Percentiles rank a stretch among this genome's conserved stretches.
Conservation (phyloP, 2,113 vertebrate species). For the Periophthalmus modestus region DNA sequence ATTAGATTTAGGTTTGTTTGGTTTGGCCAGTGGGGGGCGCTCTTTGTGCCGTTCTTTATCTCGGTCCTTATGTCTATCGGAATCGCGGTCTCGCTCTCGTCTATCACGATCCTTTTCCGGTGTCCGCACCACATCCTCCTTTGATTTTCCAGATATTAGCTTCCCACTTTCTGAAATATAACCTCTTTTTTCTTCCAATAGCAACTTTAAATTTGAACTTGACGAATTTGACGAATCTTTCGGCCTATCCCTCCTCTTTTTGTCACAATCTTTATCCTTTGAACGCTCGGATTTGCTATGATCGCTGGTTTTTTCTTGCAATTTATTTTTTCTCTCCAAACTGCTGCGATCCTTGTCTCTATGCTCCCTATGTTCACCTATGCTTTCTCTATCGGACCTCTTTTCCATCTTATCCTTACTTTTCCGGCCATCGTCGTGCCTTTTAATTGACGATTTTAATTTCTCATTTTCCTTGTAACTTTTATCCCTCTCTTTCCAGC, state of each 20-base stretch:
- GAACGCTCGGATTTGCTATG: slow-evolving; percentile 82
- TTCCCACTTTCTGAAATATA: slow-evolving; percentile 80
- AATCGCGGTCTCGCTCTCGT: slow-evolving; percentile 84
- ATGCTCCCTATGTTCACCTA: slow-evolving; percentile 85
- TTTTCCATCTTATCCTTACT: slow-evolving; percentile 89
- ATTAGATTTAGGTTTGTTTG: slow-evolving; percentile 67
- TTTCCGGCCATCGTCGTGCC: slow-evolving; percentile 88
- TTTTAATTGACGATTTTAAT: slow-evolving; percentile 82
- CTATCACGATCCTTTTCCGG: slow-evolving; percentile 92
- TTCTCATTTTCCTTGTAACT: slow-evolving; percentile 90
- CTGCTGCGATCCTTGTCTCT: slow-evolving; percentile 83
- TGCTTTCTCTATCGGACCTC: slow-evolving; percentile 86
- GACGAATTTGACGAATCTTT: slow-evolving; percentile 77
- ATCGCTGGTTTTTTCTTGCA: slow-evolving; percentile 83
- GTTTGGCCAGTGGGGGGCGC: slow-evolving; percentile 81
- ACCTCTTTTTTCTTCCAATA: slow-evolving; percentile 86
- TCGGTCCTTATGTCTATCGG: slow-evolving; percentile 89
- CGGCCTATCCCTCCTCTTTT: slow-evolving; percentile 86
- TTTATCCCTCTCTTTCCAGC: slow-evolving; percentile 88
- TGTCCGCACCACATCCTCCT: slow-evolving; percentile 86
- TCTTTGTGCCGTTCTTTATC: slow-evolving; percentile 91
- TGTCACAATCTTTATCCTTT: slow-evolving; percentile 87
- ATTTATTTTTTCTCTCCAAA: slow-evolving; percentile 85
- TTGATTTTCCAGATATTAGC: slow-evolving; percentile 80
- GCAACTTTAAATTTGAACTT: slow-evolving; percentile 79